Conservation (phyloP, 2,888 invertebrate species). For the Anoplius nigerrimus region DNA sequence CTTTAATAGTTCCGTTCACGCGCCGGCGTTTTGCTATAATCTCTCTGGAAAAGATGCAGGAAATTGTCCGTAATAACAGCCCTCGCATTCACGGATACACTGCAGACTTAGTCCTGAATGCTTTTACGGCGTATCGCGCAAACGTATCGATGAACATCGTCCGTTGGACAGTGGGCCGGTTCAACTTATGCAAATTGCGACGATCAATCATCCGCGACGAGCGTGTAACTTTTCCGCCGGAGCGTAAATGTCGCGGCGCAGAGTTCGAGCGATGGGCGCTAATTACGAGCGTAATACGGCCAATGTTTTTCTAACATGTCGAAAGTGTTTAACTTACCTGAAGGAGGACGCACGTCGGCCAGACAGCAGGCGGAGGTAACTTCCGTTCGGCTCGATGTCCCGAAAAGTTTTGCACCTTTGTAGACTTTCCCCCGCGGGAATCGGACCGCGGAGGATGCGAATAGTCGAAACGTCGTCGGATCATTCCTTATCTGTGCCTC, state of each 20-base stretch:
- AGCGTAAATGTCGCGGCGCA: no score
- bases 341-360: no score
- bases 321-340: background rate
- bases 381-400: slow-evolving; percentile 24
- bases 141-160: no score
- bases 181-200: no score
- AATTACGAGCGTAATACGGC: no score
- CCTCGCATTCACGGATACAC: slow-evolving; percentile 39
- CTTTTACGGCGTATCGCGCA: slow-evolving; percentile 5
- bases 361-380: background rate
- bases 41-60: slow-evolving; percentile 39
- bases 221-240: no score
- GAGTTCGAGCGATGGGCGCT: no score
- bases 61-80: slow-evolving; percentile 44
- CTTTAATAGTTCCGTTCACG: slow-evolving; percentile 41
- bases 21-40: slow-evolving; percentile 42
- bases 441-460: slow-evolving; percentile 37
- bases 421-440: slow-evolving; percentile 18
- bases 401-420: slow-evolving; percentile 33
- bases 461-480: slow-evolving; percentile 42
- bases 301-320: no score
- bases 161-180: no score
- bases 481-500: slow-evolving; percentile 59
- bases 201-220: no score
- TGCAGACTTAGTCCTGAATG: slow-evolving; percentile 30